phyloP scores from a whole-genome alignment of 2,113 vertebrate species.

The Cathartes aura region DNA sequence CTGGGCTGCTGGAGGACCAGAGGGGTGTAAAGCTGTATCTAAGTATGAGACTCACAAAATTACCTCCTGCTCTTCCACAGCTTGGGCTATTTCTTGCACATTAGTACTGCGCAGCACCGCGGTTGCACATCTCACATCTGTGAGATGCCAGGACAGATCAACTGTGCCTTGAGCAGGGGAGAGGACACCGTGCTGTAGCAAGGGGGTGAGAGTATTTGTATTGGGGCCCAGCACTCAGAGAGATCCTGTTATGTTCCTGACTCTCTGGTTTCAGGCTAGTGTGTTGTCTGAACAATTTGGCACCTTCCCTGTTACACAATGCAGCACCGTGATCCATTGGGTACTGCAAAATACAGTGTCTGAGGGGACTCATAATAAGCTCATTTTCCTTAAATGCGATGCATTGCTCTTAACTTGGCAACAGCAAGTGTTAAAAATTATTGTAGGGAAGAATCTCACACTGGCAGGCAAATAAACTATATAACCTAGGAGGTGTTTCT shows the following conservation, averaged over 20 bases:
- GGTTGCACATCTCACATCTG: not conserved
- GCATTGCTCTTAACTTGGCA: not conserved
- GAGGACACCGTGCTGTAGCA: not conserved
- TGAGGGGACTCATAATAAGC: not conserved
- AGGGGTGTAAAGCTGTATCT: not conserved
- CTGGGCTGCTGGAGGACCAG: not conserved
- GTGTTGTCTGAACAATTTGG: not conserved
- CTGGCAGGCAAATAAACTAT: not conserved
- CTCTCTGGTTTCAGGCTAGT: not conserved
- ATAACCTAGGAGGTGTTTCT: constrained; percentile 17
- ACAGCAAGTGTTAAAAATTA: not conserved
- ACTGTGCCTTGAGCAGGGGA: not conserved
- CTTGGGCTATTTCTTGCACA: not conserved
- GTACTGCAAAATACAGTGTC: not conserved
- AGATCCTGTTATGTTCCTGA: not conserved
- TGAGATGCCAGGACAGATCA: not conserved
- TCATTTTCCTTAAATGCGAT: not conserved
- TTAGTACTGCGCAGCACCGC: accelerated
- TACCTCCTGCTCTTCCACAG: not conserved
- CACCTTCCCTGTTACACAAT: not conserved
- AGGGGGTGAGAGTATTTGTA: not conserved
- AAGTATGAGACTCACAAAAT: not conserved
- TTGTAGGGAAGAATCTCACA: not conserved
- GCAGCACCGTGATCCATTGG: not conserved
- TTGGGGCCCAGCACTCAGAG: not conserved